A percentile compares a stretch with the other conserved stretches of the same genome.
Evolutionary conservation across 2,113 vertebrate species (phyloP).

Genomic region (Nesospiza acunhae): DNA sequence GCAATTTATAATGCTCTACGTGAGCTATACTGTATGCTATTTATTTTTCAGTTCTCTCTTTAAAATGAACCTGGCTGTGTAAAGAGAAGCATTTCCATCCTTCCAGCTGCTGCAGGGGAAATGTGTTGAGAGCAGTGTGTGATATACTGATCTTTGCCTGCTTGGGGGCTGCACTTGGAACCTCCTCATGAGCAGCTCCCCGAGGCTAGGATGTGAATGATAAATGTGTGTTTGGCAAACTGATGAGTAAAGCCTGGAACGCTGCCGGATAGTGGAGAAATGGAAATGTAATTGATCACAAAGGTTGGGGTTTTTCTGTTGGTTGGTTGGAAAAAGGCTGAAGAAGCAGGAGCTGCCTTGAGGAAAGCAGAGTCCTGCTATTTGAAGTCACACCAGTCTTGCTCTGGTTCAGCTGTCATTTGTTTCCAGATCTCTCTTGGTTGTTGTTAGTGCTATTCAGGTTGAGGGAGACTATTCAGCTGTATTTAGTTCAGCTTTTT

Average conservation of each 20-base stretch:
- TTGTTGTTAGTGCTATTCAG: constrained; percentile 49
- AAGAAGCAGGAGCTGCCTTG: constrained; percentile 70
- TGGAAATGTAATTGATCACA: constrained; percentile 46
- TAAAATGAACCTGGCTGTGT: not conserved
- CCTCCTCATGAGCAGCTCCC: not conserved
- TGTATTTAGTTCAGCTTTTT: not conserved
- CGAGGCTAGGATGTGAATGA: constrained; percentile 45
- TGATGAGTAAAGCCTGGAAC: constrained; percentile 65
- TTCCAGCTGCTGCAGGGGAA: not conserved
- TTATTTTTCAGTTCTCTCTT: not conserved
- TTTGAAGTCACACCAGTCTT: constrained; percentile 72
- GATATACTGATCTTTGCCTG: not conserved
- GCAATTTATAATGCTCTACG: fast-evolving
- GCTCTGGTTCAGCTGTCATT: constrained; percentile 41
- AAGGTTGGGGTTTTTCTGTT: not conserved
- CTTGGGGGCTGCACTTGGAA: not conserved
- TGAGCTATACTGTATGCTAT: not conserved
- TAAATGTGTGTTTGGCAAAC: constrained; percentile 56
- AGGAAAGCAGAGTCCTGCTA: constrained; percentile 59
- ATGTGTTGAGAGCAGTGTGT: not conserved
- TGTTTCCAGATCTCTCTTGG: constrained; percentile 46
- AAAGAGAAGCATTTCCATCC: not conserved
- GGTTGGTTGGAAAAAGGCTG: constrained; percentile 34
- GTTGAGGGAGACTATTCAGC: not conserved
- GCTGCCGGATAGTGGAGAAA: constrained; percentile 48